Base-by-base conservation (phyloP, 2,113 vertebrate genomes). In the Corydoras sp. region DNA sequence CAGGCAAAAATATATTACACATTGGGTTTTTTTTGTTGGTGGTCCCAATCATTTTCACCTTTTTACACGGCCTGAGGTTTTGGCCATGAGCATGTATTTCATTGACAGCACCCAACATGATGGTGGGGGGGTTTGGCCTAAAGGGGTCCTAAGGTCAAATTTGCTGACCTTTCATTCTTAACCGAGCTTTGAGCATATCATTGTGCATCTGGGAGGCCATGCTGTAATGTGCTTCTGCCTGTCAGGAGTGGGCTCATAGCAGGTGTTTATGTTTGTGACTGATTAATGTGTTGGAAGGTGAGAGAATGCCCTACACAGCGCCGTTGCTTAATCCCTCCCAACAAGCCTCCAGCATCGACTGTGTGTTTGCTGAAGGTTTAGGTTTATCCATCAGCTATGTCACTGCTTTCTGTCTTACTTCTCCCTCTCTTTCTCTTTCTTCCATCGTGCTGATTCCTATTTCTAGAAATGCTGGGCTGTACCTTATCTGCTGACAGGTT, bases 321-420 rank as follows among this genome's bases (percentile, higher is more conserved):
- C 61, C 71, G 67, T 15, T 61, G 77, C 79, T 60, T 86, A 81
- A 85, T 84, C 80, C 80, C 8, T 70, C 77, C 18, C 81, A 82
- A 76, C 82, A 81, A 68, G 15, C 65, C 54, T 62, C 11, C 62
- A 68, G 56, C 76, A 75, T 79, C 80, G 74, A 63, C 11, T 74
- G 74, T 72, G 76, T 80, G 35, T 78, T 84, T 81, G 56, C 73
- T 43, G 56, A 77, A 79, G 79, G 81, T 81, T 83, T 81, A 78
- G 72, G 69, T 58, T 76, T 73, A 83, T 76, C 80, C 77, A 81
- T 80, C 74, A 67, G 77, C 61, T 73, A 10, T 75, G 67, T 84
- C 73, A 81, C 65, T 81, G 65, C 55, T 71, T 62, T 66, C 58
- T 77, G 73, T 82, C 76, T 71, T 53, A 10, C 69, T 7, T 11